Evolutionary conservation across 2,797 vertebrate genomes (phyloP).

Genomic region (Telmatherina bonti): DNA sequence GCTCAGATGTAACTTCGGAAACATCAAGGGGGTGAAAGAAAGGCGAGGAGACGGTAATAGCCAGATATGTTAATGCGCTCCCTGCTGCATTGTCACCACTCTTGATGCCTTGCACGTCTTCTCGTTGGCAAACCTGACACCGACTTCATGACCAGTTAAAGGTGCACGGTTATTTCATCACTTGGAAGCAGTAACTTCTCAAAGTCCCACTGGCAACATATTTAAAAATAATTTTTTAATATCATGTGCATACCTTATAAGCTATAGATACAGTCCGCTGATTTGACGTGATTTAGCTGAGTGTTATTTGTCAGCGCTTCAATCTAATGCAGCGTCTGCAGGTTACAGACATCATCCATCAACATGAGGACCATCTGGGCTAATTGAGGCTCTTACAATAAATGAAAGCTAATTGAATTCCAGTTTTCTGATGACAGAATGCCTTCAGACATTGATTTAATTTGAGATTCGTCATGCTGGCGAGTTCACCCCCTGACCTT

Average conservation of each 20-base stretch:
- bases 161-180: too few species aligned
- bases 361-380: conserved; percentile 53
- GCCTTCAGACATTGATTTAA: conserved; percentile 74
- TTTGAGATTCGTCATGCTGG: conserved; percentile 69
- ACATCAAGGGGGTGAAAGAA: not conserved
- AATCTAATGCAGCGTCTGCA: conserved; percentile 31
- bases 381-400: conserved; percentile 40
- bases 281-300: conserved; percentile 4
- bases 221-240: not conserved
- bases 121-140: too few species aligned
- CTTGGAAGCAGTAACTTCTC: too few species aligned
- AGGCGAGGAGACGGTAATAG: not conserved
- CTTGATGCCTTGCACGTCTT: too few species aligned
- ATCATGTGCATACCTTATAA: not conserved
- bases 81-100: too few species aligned
- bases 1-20: too few species aligned
- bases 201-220: not conserved
- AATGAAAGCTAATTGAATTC: conserved; percentile 69
- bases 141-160: too few species aligned
- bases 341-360: conserved; percentile 64
- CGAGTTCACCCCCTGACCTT: conserved; percentile 70
- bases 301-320: conserved; percentile 31
- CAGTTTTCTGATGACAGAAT: conserved; percentile 58
- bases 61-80: too few species aligned
- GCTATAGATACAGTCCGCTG: not conserved